Evolutionary conservation across 2,113 vertebrate genomes (phyloP).

Genomic region (Vulpes vulpes): DNA sequence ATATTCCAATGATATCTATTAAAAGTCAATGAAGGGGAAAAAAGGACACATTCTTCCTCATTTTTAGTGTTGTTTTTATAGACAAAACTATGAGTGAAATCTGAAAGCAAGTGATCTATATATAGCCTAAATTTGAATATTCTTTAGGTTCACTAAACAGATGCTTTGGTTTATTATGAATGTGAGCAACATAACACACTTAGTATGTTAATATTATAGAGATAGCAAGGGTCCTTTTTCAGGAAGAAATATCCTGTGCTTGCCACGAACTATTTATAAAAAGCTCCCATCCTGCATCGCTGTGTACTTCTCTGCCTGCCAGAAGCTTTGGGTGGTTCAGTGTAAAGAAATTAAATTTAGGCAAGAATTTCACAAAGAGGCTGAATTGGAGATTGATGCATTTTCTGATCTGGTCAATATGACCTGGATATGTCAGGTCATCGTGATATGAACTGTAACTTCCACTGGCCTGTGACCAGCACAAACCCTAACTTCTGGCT

Average conservation of each 20-base stretch:
- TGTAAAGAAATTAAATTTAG: conserved; percentile 20
- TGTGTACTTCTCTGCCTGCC: background rate
- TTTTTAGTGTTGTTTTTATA: background rate
- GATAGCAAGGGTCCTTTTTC: background rate
- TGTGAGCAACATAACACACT: background rate
- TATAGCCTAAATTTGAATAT: background rate
- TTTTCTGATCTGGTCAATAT: background rate
- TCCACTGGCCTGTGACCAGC: background rate
- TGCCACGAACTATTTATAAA: background rate
- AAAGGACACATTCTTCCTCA: background rate
- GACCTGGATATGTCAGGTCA: background rate
- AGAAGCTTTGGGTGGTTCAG: conserved; percentile 9
- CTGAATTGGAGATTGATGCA: background rate
- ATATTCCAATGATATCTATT: conserved; percentile 12
- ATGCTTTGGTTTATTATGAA: conserved; percentile 44
- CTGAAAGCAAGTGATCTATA: background rate
- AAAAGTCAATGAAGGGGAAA: background rate
- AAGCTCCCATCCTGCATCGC: conserved; percentile 2
- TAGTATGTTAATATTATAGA: background rate
- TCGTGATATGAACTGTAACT: conserved; percentile 11
- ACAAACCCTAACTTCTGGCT: conserved; percentile 22
- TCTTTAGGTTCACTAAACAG: background rate
- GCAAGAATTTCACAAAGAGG: conserved; percentile 3
- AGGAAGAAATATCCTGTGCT: background rate
- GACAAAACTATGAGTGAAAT: conserved; percentile 39